Conservation (phyloP, 2,113 vertebrate species). For the Genyomyrus donnyi region DNA sequence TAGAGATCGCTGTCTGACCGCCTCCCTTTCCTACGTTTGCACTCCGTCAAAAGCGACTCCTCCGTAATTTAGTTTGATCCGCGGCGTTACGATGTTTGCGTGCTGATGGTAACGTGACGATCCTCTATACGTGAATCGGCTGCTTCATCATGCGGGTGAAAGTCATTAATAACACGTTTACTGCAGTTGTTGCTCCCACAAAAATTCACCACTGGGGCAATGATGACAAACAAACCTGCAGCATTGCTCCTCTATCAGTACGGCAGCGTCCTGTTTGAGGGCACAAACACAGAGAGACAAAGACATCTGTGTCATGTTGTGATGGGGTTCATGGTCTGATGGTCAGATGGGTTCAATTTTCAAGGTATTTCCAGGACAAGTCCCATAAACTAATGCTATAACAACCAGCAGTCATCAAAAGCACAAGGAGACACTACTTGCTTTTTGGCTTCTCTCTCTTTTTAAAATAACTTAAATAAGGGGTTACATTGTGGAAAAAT, state of each 20-base stretch:
- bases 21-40: background rate
- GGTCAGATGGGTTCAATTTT: background rate
- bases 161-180: background rate
- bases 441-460: background rate
- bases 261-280: background rate
- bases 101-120: background rate
- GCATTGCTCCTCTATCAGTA: background rate
- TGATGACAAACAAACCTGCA: background rate
- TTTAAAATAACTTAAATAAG: background rate
- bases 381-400: background rate
- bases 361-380: background rate
- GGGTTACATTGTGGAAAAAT: background rate
- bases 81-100: background rate
- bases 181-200: background rate
- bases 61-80: background rate
- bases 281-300: background rate
- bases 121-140: background rate
- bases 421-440: background rate
- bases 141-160: background rate
- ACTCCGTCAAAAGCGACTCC: background rate
- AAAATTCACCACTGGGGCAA: background rate
- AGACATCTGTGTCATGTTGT: background rate
- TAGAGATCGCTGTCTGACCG: background rate
- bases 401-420: background rate
- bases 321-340: background rate